Evolutionary conservation across 2,888 invertebrate genomes (phyloP).

Genomic region (Scaeva pyrastri): DNA sequence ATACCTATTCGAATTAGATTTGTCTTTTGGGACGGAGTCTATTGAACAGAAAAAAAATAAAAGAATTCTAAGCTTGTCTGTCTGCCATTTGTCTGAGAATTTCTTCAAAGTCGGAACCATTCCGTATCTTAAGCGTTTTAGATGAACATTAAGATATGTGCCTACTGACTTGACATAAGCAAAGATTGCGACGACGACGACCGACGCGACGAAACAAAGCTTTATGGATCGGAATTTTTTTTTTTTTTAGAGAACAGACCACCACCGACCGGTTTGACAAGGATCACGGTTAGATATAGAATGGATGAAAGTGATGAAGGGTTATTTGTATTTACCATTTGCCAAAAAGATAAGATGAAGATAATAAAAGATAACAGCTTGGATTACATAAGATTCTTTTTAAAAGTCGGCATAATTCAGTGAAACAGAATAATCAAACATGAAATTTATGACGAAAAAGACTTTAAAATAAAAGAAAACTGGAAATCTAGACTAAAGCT

Average conservation of each 20-base stretch:
- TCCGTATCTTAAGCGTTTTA: slow-evolving; percentile 21
- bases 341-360: slow-evolving; percentile 1
- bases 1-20: slow-evolving; percentile 42
- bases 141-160: slow-evolving; percentile 35
- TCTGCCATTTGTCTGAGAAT: slow-evolving; percentile 65
- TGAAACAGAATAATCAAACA: neutral
- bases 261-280: neutral
- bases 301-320: slow-evolving; percentile 36
- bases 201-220: neutral
- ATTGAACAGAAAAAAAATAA: neutral
- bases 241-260: neutral
- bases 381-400: neutral
- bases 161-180: neutral
- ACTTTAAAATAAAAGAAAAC: neutral
- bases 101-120: slow-evolving; percentile 16
- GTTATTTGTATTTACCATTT: slow-evolving; percentile 30
- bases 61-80: slow-evolving; percentile 44
- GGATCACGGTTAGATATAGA: no score
- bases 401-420: neutral
- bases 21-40: slow-evolving; percentile 1
- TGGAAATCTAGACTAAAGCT: no score
- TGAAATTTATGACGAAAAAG: no score
- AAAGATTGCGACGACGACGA: neutral
- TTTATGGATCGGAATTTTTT: neutral
- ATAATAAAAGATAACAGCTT: neutral